These are phyloP conservation scores for Rattus rattus DNA, from an alignment of 2,113 vertebrate species.

Conservation along the genomic window DNA sequence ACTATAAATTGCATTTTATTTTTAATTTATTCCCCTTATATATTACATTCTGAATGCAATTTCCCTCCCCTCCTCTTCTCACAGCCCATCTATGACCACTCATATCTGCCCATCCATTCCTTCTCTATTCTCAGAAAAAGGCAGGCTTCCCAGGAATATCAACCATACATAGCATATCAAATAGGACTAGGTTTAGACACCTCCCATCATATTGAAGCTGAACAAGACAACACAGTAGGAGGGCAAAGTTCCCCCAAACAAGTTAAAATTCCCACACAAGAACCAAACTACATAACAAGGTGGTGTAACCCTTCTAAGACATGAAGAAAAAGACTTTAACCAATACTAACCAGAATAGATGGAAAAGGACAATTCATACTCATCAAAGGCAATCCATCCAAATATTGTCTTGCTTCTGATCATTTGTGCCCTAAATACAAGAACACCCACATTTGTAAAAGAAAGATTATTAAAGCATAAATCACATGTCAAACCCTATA, in stretches of 20 bases:
- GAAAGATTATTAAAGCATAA: neutral
- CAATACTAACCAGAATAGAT: neutral
- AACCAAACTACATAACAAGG: neutral
- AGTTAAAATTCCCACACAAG: neutral
- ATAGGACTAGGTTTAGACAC: neutral
- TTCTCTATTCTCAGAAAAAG: neutral
- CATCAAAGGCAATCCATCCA: neutral
- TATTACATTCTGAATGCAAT: neutral
- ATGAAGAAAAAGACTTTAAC: neutral
- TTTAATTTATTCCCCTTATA: neutral
- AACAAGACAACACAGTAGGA: neutral
- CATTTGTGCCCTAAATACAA: neutral
- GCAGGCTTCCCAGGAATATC: neutral
- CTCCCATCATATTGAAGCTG: neutral
- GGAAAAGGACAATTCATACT: neutral
- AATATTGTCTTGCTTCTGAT: neutral
- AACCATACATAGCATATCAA: neutral
- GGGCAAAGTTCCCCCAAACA: neutral
- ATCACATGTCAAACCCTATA: neutral
- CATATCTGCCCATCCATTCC: neutral
- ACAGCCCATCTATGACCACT: rapidly evolving
- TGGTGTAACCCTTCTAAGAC: neutral
- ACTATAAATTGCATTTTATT: neutral
- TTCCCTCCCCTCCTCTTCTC: neutral
- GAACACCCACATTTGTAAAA: neutral